Base-by-base conservation (phyloP, 2,888 invertebrate species). In the Nineta flava region DNA sequence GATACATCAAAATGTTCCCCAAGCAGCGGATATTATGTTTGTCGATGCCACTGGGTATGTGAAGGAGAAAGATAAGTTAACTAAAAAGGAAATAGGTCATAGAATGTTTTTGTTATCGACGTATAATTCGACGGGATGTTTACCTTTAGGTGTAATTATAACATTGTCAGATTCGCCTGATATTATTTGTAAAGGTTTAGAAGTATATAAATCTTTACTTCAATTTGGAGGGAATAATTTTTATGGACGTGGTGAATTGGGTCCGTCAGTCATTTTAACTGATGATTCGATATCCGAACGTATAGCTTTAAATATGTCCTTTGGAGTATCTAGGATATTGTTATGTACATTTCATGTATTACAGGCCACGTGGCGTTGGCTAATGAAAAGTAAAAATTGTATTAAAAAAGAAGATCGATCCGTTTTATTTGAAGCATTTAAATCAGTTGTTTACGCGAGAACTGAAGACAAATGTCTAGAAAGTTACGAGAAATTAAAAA, bases 171-270 rank as follows among this genome's bases (percentile, higher is more conserved):
- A 44, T n/a, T 44, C 44, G 1, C 21, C 26, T 7, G 26, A 44
- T 21, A 21, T 26, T 9, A 44, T 44, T 21, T 44, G 26, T 26
- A 44, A 44, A 21, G 44, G 26, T 26, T 44, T 44, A 21, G 44
- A 44, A 44, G 21, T 44, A 26, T 44, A 44, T 26, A 44, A 44
- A 44, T 44, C 44, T 3, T 26, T 44, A 26, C 26, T 44, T 10
- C 21, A 10, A 13, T 19, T 9, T 13, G n/a, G 19, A 2, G 44
- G 26, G 9, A 44, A 44, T 26, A 21, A 44, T 44, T 44, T 44
- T 21, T 44, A 44, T 31, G 44, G 44, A 21, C 44, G 44, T 44
- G 44, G 44, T 26, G 44, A 26, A 44, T 10, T 44, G 19, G 44
- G 44, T 16, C 44, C 44, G 12, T 13, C 19, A n/a, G 26, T 26